phyloP scores from a whole-genome alignment of 2,113 vertebrate species.

The Indri indri region DNA sequence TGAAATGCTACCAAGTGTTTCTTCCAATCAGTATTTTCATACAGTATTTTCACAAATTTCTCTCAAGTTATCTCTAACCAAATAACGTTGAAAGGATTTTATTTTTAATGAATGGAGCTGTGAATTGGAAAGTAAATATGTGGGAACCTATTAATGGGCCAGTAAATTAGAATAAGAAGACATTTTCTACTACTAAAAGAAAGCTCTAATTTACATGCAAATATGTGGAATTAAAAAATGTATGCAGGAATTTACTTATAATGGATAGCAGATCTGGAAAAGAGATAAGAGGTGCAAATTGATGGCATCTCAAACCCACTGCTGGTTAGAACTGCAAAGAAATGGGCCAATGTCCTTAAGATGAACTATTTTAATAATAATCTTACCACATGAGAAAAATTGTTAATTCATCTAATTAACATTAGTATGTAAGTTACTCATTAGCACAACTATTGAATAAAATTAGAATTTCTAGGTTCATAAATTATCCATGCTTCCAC shows the following conservation, averaged over 20 bases:
- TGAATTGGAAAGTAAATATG: conserved; percentile 65
- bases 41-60: not conserved
- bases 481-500: conserved; percentile 50
- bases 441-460: conserved; percentile 61
- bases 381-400: conserved; percentile 67
- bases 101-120: conserved; percentile 62
- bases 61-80: conserved; percentile 28
- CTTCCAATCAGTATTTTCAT: conserved; percentile 10
- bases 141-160: conserved; percentile 27
- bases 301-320: conserved; percentile 38
- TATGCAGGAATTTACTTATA: conserved; percentile 41
- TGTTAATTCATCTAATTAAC: conserved; percentile 77
- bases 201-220: conserved; percentile 75
- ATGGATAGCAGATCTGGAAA: conserved; percentile 16
- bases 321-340: conserved; percentile 17
- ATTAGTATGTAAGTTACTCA: conserved; percentile 78
- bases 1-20: not conserved
- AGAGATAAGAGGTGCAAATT: conserved; percentile 36
- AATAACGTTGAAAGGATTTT: conserved; percentile 32
- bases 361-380: conserved; percentile 71
- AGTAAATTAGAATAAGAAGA: conserved; percentile 66
- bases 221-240: conserved; percentile 54
- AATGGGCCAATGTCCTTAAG: conserved; percentile 22
- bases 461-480: conserved; percentile 65
- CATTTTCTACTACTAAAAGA: conserved; percentile 35